Base-by-base conservation (phyloP, 2,113 vertebrate species). In the Pseudois nayaur region DNA sequence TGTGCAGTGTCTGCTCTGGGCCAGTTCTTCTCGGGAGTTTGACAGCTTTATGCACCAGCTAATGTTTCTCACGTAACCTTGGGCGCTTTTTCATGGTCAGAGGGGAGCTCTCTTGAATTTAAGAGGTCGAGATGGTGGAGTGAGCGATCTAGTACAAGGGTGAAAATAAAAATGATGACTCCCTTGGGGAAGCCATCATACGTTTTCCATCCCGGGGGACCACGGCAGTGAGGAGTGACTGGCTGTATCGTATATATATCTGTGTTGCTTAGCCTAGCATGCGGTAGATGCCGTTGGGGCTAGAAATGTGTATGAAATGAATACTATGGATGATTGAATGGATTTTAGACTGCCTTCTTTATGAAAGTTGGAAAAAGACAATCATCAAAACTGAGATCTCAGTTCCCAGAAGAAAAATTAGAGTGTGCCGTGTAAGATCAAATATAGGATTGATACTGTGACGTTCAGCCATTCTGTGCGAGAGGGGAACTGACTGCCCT, bases 31-130 rank as follows among this genome's bases (percentile, higher is more conserved):
- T 96, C 19, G 9, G 87, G 84, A 92, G 54, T 90, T 62, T 95
- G 97, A 97, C 95, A 95, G 96, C 43, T 97, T 97, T 95, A 94
- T 86, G 74, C 19, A 52, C 16, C 45, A 67, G 94, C 67, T 95
- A 86, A 87, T 95, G 92, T 84, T 96, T 89, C 84, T 78, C 33
- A 0, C 2, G 29, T 82, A 86, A 96, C 62, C 90, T 83, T 1
- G 1, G 50, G 87, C 60, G 59, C 45, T 97, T 97, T 95, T 85
- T 93, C 97, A 78, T 87, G 94, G 97, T 97, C 96, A 94, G 27
- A 87, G 62, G 55, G 62, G 74, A 89, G 92, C 23, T 60, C 83
- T 88, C 92, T 84, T 94, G 97, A 97, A 97, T 95, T 95, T 96
- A 93, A 96, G 98, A 96, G 97, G 92, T 92, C 57, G 21, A 33